Evolutionary conservation across 2,888 invertebrate species (phyloP).

Genomic region (Escarpia spicata): DNA sequence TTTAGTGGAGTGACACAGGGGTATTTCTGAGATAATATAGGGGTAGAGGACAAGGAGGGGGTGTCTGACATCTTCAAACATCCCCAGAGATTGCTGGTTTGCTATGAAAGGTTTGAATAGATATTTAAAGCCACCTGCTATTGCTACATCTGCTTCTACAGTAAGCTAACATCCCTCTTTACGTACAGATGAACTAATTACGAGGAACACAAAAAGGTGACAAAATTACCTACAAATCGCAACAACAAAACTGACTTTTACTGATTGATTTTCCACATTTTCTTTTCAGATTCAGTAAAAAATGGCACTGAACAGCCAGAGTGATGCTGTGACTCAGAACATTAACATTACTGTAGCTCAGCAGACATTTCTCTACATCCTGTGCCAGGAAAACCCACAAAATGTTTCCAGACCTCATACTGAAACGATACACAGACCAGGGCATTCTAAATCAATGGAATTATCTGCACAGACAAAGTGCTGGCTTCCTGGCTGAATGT

Average conservation of each 20-base stretch:
- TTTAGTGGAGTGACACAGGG: slow-evolving; percentile 1
- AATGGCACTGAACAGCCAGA: neutral
- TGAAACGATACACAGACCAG: neutral
- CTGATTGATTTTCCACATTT: neutral
- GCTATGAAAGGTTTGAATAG: neutral
- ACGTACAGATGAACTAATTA: neutral
- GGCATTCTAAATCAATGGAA: neutral
- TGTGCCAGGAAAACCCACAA: neutral
- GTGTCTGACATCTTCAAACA: neutral
- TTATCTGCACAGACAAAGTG: slow-evolving; percentile 12
- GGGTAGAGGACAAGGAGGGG: neutral
- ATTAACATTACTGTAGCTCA: too few relatives aligned
- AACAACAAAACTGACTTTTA: neutral
- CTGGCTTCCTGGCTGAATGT: neutral
- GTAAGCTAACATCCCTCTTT: neutral
- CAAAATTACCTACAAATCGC: neutral
- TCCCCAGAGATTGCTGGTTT: slow-evolving; percentile 14
- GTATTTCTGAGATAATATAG: neutral
- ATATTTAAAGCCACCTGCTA: neutral
- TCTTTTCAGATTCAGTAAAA: neutral
- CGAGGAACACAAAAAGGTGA: neutral
- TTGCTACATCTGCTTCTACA: neutral
- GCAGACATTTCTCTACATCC: neutral
- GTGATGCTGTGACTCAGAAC: neutral
- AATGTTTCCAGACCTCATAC: neutral